phyloP scores from a whole-genome alignment of 2,797 vertebrate species.

The Amblyopsis hoosieri region DNA sequence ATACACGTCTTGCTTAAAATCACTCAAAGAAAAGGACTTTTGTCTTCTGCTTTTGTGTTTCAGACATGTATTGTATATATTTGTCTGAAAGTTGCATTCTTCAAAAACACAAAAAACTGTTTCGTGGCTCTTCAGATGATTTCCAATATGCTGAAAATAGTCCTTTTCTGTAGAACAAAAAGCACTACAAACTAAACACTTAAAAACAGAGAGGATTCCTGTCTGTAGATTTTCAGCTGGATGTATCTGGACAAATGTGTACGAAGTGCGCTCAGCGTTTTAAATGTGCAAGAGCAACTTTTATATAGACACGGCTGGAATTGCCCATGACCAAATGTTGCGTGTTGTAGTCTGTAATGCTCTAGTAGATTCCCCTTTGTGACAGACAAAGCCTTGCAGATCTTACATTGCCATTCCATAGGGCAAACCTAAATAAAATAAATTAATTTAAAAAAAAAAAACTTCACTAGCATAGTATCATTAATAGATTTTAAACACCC shows the following conservation, averaged over 20 bases:
- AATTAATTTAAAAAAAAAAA: constrained; percentile 1
- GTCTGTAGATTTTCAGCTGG: constrained; percentile 23
- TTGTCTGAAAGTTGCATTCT: constrained; percentile 42
- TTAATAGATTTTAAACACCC: too few species aligned
- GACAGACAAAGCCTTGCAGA: constrained; percentile 29
- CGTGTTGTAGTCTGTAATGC: constrained; percentile 40
- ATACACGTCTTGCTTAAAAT: constrained; percentile 38
- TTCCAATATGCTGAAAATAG: constrained; percentile 49
- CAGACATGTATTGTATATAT: constrained; percentile 50
- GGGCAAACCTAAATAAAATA: constrained; percentile 4
- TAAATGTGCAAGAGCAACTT: constrained; percentile 45
- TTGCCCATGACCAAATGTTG: constrained; percentile 28
- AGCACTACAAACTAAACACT: constrained; percentile 38
- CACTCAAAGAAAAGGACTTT: constrained; percentile 27
- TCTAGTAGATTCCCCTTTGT: constrained; percentile 38
- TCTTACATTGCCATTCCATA: constrained; percentile 44
- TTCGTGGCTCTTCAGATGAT: constrained; percentile 45
- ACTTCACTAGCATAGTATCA: neutral
- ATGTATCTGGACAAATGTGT: constrained; percentile 48
- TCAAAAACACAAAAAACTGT: constrained; percentile 50
- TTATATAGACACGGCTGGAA: constrained; percentile 24
- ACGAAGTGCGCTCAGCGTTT: constrained; percentile 36
- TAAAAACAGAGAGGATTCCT: constrained; percentile 23
- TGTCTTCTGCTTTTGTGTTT: constrained; percentile 53
- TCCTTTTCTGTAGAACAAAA: constrained; percentile 37